Percentiles rank a stretch among this genome's conserved stretches.
Conservation (phyloP, 1,140 invertebrate genomes). For the Hyles euphorbiae region DNA sequence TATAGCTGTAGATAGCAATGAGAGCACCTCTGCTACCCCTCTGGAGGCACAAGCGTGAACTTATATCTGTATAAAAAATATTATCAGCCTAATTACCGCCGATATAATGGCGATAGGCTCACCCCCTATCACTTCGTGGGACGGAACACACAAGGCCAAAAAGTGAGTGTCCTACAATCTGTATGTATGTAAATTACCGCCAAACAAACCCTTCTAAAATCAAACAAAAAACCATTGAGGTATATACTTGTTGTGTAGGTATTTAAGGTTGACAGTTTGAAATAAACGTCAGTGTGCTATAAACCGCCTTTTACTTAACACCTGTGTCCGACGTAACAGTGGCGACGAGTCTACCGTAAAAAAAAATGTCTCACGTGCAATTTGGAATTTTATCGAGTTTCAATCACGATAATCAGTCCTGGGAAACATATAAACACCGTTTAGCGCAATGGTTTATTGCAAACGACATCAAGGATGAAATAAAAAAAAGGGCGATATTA, state of each 20-base stretch:
- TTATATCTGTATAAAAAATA: too few relatives aligned
- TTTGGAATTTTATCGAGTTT: slow-evolving; percentile 11
- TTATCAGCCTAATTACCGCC: too few relatives aligned
- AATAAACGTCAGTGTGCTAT: not conserved
- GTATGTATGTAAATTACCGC: too few relatives aligned
- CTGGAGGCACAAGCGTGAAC: too few relatives aligned
- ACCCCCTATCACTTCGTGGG: too few relatives aligned
- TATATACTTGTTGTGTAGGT: not conserved
- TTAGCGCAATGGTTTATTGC: slow-evolving; percentile 13
- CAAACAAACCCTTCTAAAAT: too few relatives aligned
- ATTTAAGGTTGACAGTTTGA: not conserved
- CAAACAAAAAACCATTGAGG: too few relatives aligned
- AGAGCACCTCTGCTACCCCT: too few relatives aligned
- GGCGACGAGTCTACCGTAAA: not conserved
- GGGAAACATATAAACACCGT: slow-evolving; percentile 13
- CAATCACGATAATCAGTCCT: slow-evolving; percentile 9
- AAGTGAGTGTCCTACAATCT: too few relatives aligned
- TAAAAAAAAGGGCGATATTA: slow-evolving; percentile 16
- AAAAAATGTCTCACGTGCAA: slow-evolving; percentile 5
- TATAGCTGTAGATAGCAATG: too few relatives aligned
- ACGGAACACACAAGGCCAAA: too few relatives aligned
- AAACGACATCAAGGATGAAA: not conserved
- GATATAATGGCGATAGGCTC: too few relatives aligned
- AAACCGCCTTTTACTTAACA: not conserved
- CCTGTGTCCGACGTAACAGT: slow-evolving; percentile 1